Percentiles rank a stretch among this genome's conserved stretches.
phyloP scores from a whole-genome alignment of 2,797 vertebrate genomes.

The Aulostomus chinensis region DNA sequence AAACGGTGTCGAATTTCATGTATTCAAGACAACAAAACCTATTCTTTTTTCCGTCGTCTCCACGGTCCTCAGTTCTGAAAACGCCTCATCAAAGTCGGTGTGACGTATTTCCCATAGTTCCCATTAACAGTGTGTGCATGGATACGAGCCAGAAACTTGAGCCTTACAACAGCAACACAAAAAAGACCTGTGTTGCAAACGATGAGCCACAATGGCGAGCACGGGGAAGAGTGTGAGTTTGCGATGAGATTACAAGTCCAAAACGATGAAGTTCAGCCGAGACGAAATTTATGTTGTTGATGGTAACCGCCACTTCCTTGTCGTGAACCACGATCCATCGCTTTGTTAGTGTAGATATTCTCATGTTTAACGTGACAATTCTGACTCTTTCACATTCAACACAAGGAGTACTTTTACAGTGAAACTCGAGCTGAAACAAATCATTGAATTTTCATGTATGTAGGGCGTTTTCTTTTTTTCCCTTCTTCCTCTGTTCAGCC shows the following conservation, averaged over 20 bases:
- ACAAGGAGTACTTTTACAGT: background rate
- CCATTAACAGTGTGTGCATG: background rate
- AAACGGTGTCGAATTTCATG: slow-evolving; percentile 25
- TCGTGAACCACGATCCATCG: too few relatives aligned
- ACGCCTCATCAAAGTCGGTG: background rate
- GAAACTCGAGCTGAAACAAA: background rate
- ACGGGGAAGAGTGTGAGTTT: too few relatives aligned
- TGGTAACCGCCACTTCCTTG: too few relatives aligned
- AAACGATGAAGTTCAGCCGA: too few relatives aligned
- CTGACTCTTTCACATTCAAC: background rate
- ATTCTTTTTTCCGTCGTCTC: slow-evolving; percentile 4
- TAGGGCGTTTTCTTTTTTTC: too few relatives aligned
- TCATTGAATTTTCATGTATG: background rate
- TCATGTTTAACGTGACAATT: background rate
- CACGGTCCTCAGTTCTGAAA: slow-evolving; percentile 19
- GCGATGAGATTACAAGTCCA: background rate
- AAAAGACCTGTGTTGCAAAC: background rate
- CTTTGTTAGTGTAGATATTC: too few relatives aligned
- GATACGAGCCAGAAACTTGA: slow-evolving; percentile 29
- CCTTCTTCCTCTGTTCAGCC: too few relatives aligned
- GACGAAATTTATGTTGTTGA: too few relatives aligned
- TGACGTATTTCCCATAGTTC: slow-evolving; percentile 11
- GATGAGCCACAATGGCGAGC: background rate
- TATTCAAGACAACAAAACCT: slow-evolving; percentile 1
- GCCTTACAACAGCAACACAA: slow-evolving; percentile 4